Percentiles rank a stretch among this genome's conserved stretches.
These are phyloP conservation scores for Meghimatium bilineatum DNA, from an alignment of 2,888 invertebrate genomes.

Conservation along the genomic window DNA sequence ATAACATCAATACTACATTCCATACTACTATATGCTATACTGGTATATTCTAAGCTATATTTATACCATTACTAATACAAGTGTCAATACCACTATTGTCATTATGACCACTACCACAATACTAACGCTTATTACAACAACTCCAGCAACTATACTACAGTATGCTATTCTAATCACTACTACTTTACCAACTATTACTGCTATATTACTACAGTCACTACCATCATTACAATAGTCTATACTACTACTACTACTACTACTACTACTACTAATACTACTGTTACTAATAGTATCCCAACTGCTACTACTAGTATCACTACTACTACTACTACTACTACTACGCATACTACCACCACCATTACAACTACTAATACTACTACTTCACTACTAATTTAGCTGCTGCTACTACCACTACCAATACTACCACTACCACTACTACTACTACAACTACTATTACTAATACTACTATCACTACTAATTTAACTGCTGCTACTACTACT, in stretches of 20 bases:
- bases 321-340: conserved; percentile 19
- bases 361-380: too few species aligned
- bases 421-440: not conserved
- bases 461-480: not conserved
- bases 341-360: not conserved
- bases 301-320: conserved; percentile 7
- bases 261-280: too few species aligned
- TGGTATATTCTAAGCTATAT: not conserved
- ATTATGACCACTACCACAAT: not conserved
- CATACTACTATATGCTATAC: not conserved
- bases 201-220: not conserved
- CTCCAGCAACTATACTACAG: not conserved
- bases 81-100: not conserved
- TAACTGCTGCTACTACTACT: conserved; percentile 1
- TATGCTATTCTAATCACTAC: not conserved
- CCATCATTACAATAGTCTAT: too few species aligned
- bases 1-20: not conserved
- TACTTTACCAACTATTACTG: not conserved
- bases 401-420: not conserved
- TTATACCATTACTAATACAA: not conserved
- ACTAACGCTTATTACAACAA: too few species aligned
- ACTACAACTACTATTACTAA: not conserved
- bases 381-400: not conserved
- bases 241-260: too few species aligned
- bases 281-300: not conserved